phyloP scores from a whole-genome alignment of 1,140 invertebrate genomes.

The Adelges cooleyi region DNA sequence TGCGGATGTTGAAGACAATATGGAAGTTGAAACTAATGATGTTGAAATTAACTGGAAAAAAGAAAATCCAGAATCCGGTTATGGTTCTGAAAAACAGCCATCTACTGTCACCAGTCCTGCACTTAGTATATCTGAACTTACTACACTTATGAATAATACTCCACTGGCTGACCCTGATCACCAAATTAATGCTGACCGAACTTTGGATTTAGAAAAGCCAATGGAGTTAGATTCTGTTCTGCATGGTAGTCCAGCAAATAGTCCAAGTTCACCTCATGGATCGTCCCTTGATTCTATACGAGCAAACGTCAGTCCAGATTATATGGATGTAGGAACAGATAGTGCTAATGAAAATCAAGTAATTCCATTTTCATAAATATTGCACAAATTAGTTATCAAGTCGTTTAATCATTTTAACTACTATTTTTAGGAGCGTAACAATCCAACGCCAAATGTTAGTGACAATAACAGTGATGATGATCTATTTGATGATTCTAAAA shows the following conservation, averaged over 20 bases:
- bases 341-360: conserved; percentile 29
- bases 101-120: conserved; percentile 33
- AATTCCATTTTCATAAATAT: no score
- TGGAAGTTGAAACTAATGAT: conserved; percentile 42
- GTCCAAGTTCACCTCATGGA: conserved; percentile 33
- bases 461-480: conserved; percentile 19
- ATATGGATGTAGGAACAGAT: conserved; percentile 30
- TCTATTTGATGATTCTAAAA: conserved; percentile 23
- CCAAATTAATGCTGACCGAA: conserved; percentile 16
- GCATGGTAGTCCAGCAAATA: conserved; percentile 43
- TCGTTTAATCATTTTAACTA: no score
- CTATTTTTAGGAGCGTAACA: conserved; percentile 14
- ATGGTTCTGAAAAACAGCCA: conserved; percentile 52
- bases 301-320: conserved; percentile 29
- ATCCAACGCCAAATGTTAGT: conserved; percentile 26
- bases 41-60: conserved; percentile 33
- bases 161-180: conserved; percentile 5
- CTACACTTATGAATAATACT: conserved; percentile 23
- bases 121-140: conserved; percentile 18
- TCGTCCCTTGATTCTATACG: conserved; percentile 31
- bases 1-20: conserved; percentile 68
- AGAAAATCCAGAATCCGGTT: conserved; percentile 51
- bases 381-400: no score
- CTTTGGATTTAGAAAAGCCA: conserved; percentile 8
- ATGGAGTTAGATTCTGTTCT: conserved; percentile 27